These are phyloP conservation scores for Monopterus albus DNA, from an alignment of 2,113 vertebrate species.

Conservation along the genomic window DNA sequence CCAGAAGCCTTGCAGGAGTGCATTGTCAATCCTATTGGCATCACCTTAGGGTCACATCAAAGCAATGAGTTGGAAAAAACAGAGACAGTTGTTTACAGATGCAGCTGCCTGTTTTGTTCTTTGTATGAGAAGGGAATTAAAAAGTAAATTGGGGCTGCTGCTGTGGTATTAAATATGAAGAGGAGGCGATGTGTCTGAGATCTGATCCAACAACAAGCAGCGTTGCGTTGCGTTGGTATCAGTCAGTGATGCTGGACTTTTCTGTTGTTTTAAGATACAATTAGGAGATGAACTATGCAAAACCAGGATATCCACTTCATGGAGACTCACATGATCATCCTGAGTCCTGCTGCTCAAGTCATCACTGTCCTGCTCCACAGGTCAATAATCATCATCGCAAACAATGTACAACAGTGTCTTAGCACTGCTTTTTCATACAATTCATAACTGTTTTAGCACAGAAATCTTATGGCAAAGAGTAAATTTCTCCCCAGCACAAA, in stretches of 20 bases:
- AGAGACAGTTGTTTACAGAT: constrained; percentile 78
- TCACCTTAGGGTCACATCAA: constrained; percentile 78
- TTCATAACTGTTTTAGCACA: too few species aligned
- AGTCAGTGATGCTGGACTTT: constrained; percentile 2
- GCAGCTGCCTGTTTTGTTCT: constrained; percentile 55
- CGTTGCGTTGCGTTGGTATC: neutral
- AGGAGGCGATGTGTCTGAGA: constrained; percentile 23
- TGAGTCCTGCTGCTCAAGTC: constrained; percentile 40
- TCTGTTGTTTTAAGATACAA: neutral
- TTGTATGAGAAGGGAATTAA: constrained; percentile 66
- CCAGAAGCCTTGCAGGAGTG: constrained; percentile 62
- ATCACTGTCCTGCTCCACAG: constrained; percentile 27
- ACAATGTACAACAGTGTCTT: neutral
- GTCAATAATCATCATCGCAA: constrained; percentile 35
- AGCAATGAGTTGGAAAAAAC: constrained; percentile 66
- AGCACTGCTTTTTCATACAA: neutral
- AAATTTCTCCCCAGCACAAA: neutral
- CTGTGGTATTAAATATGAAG: constrained; percentile 49
- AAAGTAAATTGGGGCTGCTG: constrained; percentile 61
- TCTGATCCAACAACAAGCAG: too few species aligned
- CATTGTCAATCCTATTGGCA: constrained; percentile 76
- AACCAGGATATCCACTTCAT: constrained; percentile 41
- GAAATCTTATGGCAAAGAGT: neutral
- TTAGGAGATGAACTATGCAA: neutral
- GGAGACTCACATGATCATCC: constrained; percentile 2